These are phyloP conservation scores for Holacanthella duospinosa DNA, from an alignment of 2,888 invertebrate genomes.

Conservation along the genomic window DNA sequence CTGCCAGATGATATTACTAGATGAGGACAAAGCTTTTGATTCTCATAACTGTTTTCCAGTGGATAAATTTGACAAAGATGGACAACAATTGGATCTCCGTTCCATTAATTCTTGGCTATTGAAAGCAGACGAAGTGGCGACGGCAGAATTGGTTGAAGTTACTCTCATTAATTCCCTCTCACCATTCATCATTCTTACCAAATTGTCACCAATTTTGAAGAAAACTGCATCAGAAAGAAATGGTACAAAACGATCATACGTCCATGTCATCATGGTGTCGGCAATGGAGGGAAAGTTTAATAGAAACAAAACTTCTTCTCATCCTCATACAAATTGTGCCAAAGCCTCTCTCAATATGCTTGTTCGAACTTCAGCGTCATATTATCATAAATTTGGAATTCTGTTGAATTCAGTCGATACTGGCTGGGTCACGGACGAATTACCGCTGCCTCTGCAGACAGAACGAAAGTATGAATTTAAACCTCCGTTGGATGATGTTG, in stretches of 20 bases:
- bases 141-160: constrained; percentile 20
- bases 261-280: constrained; percentile 23
- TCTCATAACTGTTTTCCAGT: constrained; percentile 5
- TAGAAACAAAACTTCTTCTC: constrained; percentile 18
- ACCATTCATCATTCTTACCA: constrained; percentile 17
- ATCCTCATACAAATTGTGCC: constrained; percentile 30
- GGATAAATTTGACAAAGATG: constrained; percentile 8
- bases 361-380: constrained; percentile 23
- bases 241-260: neutral
- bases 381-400: constrained; percentile 17
- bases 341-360: constrained; percentile 32
- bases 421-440: constrained; percentile 31
- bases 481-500: constrained; percentile 17
- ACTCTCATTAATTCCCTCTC: constrained; percentile 17
- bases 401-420: constrained; percentile 29
- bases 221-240: neutral
- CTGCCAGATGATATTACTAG: neutral
- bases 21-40: neutral
- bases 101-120: constrained; percentile 18
- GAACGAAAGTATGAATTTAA: neutral
- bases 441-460: constrained; percentile 7
- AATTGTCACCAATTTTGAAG: constrained; percentile 18
- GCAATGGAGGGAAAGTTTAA: constrained; percentile 29
- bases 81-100: constrained; percentile 16
- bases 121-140: constrained; percentile 16